A percentile compares a stretch with the other conserved stretches of the same genome.
These are phyloP conservation scores for Morpho helenor DNA, from an alignment of 2,888 invertebrate species.

Conservation along the genomic window DNA sequence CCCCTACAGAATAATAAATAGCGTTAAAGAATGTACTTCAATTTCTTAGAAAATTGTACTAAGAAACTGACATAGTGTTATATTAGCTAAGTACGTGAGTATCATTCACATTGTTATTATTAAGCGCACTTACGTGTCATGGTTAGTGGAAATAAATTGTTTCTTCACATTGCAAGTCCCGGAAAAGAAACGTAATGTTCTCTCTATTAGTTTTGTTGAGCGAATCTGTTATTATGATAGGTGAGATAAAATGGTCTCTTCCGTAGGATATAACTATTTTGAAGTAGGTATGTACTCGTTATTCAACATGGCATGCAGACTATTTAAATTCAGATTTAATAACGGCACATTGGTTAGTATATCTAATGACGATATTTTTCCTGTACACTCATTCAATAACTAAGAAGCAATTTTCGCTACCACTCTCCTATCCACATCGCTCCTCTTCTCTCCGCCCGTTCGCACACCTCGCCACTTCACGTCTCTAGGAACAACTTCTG, in stretches of 20 bases:
- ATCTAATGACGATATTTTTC: too few species aligned
- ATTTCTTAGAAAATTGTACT: slow-evolving; percentile 44
- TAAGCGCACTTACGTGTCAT: slow-evolving; percentile 34
- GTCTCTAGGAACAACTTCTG: too few species aligned
- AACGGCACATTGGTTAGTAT: too few species aligned
- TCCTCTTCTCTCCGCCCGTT: too few species aligned
- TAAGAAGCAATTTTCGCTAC: background rate
- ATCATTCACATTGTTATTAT: slow-evolving; percentile 46
- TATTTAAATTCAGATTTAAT: too few species aligned
- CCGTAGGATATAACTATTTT: background rate
- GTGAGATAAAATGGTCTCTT: slow-evolving; percentile 2
- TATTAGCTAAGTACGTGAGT: slow-evolving; percentile 60
- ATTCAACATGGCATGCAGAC: too few species aligned
- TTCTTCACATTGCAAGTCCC: slow-evolving; percentile 20
- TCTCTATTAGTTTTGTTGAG: slow-evolving; percentile 22
- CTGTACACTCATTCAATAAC: background rate
- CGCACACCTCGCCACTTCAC: too few species aligned
- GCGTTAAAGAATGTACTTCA: slow-evolving; percentile 36
- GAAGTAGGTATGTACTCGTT: too few species aligned
- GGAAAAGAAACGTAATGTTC: slow-evolving; percentile 30
- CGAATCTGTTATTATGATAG: slow-evolving; percentile 14
- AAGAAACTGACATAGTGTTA: slow-evolving; percentile 49
- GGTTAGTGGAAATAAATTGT: slow-evolving; percentile 32
- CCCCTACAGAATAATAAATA: slow-evolving; percentile 32
- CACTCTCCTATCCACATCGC: too few species aligned